phyloP scores from a whole-genome alignment of 2,113 vertebrate species.

The Rousettus leschenaultii region DNA sequence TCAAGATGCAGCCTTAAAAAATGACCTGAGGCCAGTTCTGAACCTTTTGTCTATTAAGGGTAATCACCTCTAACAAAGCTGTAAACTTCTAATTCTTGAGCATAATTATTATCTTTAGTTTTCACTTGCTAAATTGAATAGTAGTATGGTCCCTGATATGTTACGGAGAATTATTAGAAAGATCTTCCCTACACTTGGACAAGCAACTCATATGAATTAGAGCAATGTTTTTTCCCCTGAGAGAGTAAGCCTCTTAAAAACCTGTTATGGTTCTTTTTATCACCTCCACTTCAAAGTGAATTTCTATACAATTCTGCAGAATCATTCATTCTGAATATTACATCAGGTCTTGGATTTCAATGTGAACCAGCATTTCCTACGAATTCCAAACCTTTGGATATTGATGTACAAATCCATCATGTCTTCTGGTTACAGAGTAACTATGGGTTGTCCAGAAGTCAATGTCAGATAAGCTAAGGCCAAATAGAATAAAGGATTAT shows the following conservation, averaged over 20 bases:
- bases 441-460: background rate
- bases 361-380: background rate
- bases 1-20: background rate
- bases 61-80: background rate
- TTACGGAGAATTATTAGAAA: background rate
- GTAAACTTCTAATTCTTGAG: background rate
- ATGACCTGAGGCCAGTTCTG: background rate
- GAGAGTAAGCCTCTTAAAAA: background rate
- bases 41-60: background rate
- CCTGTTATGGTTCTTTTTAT: background rate
- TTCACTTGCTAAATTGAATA: background rate
- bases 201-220: background rate
- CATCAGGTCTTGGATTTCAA: background rate
- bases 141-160: background rate
- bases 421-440: background rate
- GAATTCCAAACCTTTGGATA: background rate
- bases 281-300: background rate
- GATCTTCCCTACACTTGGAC: background rate
- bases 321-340: background rate
- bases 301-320: background rate
- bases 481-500: background rate
- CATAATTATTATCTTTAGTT: background rate
- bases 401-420: background rate
- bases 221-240: background rate
- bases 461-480: background rate